A percentile compares a stretch with the other conserved stretches of the same genome.
Evolutionary conservation across 1,140 invertebrate genomes (phyloP).

Genomic region (Bombus balteatus): DNA sequence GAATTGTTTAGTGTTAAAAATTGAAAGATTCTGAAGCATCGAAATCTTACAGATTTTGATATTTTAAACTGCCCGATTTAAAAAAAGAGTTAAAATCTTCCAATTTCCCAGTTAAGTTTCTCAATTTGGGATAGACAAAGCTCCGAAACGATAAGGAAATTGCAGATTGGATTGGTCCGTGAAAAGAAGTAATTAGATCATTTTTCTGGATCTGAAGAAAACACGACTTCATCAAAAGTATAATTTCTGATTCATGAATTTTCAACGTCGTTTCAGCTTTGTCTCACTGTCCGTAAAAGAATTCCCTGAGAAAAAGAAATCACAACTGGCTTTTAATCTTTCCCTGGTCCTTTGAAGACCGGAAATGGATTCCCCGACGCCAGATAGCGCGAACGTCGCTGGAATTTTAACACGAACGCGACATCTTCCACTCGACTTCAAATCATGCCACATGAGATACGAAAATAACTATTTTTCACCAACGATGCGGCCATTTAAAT

Average conservation of each 20-base stretch:
- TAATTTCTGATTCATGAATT: neutral
- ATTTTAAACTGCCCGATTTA: fast-evolving
- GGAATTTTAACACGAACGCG: neutral
- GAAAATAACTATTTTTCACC: neutral
- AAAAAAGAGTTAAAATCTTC: no score
- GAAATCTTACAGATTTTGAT: no score
- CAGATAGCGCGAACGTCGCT: neutral
- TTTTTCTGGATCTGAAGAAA: neutral
- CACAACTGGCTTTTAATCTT: neutral
- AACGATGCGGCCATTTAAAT: no score
- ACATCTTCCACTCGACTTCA: neutral
- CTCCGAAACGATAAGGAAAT: no score
- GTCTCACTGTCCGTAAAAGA: neutral
- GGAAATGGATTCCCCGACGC: neutral
- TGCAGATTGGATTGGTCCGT: no score
- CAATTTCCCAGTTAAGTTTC: no score
- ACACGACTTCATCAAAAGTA: neutral
- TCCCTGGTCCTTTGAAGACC: neutral
- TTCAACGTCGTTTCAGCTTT: neutral
- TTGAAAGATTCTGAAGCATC: no score
- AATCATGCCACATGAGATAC: neutral
- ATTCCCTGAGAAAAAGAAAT: neutral
- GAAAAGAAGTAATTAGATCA: no score
- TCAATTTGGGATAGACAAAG: no score
- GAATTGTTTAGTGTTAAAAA: no score